Evolutionary conservation across 2,888 invertebrate genomes (phyloP).

Genomic region (Eilema caniola): DNA sequence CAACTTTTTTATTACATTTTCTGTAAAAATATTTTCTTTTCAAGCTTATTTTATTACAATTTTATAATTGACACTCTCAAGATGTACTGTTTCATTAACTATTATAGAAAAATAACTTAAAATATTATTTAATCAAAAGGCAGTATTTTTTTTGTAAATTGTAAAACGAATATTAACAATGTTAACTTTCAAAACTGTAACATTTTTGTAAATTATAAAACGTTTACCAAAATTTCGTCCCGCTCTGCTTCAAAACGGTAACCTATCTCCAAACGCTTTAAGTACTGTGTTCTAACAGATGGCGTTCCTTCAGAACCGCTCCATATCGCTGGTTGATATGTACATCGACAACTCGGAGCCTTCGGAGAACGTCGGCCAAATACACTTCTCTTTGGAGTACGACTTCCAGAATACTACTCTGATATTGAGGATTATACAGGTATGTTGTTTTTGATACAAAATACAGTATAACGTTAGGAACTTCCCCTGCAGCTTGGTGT

Average conservation of each 20-base stretch:
- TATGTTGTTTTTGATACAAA: conserved; percentile 66
- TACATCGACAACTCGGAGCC: conserved; percentile 97
- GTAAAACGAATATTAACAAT: too few species aligned
- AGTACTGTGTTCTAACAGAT: conserved; percentile 83
- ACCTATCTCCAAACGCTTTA: conserved; percentile 53
- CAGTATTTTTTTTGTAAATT: too few species aligned
- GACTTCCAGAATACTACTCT: conserved; percentile 97
- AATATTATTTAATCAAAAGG: too few species aligned
- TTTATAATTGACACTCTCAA: too few species aligned
- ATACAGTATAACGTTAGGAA: too few species aligned
- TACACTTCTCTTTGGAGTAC: conserved; percentile 97
- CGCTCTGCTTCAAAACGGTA: conserved; percentile 31
- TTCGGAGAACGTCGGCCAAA: conserved; percentile 97
- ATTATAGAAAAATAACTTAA: too few species aligned
- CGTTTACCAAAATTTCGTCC: conserved; percentile 30
- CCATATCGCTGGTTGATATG: conserved; percentile 97
- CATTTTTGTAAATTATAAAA: neutral
- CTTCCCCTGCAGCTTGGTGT: too few species aligned
- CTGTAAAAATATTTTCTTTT: too few species aligned
- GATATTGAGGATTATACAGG: conserved; percentile 96
- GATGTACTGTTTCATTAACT: too few species aligned
- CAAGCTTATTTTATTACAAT: too few species aligned
- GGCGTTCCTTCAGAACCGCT: conserved; percentile 94
- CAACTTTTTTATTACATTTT: too few species aligned
- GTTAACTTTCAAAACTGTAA: too few species aligned